Evolutionary conservation across 1,140 invertebrate genomes (phyloP), one percentile per base, ranked within the genome.

Genomic region (Drosophila baimaii): DNA sequence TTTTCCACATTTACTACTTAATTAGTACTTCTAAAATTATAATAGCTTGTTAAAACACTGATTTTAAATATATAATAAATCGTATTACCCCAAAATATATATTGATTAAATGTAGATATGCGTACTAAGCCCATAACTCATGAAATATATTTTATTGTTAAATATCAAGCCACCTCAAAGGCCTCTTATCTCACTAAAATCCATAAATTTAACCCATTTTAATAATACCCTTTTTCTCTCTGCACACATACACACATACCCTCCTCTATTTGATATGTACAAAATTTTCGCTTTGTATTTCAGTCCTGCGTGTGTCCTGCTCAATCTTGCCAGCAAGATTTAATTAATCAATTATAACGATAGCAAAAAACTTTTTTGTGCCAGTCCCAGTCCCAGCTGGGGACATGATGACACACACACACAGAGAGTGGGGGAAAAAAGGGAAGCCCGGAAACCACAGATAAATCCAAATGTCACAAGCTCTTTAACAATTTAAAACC

Each of bases 331-430:
- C 57, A 49, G 74, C 54, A 65, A 81, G 77, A 84, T 89, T 89
- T 89, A 89, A 90, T 89, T 84, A 89, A 89, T 89, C 85, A 89
- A 89, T 89, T 89, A 84, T 63, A 73, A 71, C 65, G 80, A 89
- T 90, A 90, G 78, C 52, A 77, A 19, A 77, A 77, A 81, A 55
- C 64, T 86, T 80, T 70, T 75, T 44, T 23, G 52, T 52, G 29
- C 37, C 37, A 39, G 37, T 39, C 39, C 33, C 77, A 69, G 56
- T 54, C 46, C 52, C 77, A 73, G 51, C 55, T 65, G 59, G 72
- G 33, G 31, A 52, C 55, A 63, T 63, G 44, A 35, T 35, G 33
- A 49, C 23, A 29, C 9, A 49, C n/a, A 29, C 25, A 39, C 51
- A 57, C 17, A 13, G 9, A 29, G 2, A 46, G 41, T 39, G 49